phyloP scores from a whole-genome alignment of 2,797 vertebrate species.

The Carcharodon carcharias region DNA sequence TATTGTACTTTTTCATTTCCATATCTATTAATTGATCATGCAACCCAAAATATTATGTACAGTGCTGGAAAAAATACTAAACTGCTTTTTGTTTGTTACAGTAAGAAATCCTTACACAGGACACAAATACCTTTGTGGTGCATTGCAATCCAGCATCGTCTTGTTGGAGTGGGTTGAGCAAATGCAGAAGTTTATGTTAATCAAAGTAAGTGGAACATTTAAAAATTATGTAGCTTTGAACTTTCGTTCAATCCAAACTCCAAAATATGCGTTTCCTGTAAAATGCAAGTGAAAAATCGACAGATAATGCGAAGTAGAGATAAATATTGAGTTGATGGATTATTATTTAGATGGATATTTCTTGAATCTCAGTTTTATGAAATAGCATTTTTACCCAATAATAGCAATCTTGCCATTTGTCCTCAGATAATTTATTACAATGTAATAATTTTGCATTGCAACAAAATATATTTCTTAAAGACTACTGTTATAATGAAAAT shows the following conservation, averaged over 20 bases:
- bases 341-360: neutral
- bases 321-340: neutral
- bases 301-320: neutral
- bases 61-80: neutral
- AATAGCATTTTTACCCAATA: neutral
- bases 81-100: slow-evolving; percentile 49
- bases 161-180: slow-evolving; percentile 89
- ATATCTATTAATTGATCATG: neutral
- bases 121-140: slow-evolving; percentile 88
- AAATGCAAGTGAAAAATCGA: neutral
- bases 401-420: neutral
- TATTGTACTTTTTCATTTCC: too few species aligned
- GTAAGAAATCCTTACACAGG: slow-evolving; percentile 90
- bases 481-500: neutral
- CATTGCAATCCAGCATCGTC: slow-evolving; percentile 86
- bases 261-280: neutral
- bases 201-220: slow-evolving; percentile 68
- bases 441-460: neutral
- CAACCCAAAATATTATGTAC: neutral
- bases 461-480: neutral
- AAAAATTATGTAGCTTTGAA: neutral
- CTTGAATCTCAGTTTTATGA: neutral
- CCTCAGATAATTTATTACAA: neutral
- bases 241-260: neutral
- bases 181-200: slow-evolving; percentile 94